Evolutionary conservation across 2,888 invertebrate species (phyloP), one percentile per base, ranked within the genome.

Genomic region (Sphecodes monilicornis): DNA sequence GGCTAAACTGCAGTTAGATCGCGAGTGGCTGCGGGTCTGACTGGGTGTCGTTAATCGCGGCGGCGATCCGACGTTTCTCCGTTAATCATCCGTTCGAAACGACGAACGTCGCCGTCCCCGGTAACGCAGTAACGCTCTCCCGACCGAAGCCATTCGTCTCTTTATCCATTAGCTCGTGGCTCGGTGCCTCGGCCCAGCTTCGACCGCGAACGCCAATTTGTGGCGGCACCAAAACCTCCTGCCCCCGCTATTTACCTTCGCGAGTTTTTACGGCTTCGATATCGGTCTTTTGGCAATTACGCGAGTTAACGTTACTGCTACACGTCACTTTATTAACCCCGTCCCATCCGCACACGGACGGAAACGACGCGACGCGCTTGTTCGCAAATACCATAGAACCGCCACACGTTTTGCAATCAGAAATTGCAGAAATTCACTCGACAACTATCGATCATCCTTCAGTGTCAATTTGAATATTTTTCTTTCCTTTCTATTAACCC

Each of bases 51-150:
- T 85, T 88, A 87, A 90, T 90, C 84, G 85, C 76, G 82, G 79
- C 78, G 76, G 82, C 86, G 83, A 78, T 84, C 83, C 84, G 91
- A 88, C 85, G 85, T 80, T 68, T 77, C 78, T 13, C 81, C 91
- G 90, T 90, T 90, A 89, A 90, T 90, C 90, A 90, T 90, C 89
- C 80, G 78, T 87, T 79, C 80, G 82, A 87, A 54, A 76, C 86
- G 84, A 78, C 82, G 80, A 70, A 79, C 82, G 80, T 86, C 71
- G 71, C 71, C 81, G 80, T 76, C 82, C 81, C 79, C 39, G 76
- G 81, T 78, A 84, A 84, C 78, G 83, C 69, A 32, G 77, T 77
- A 76, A 83, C 83, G 78, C 80, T 83, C 68, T 50, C 68, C 39
- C 77, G 75, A 76, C 77, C 85, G 41, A 80, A 76, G 76, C 90